Base-by-base conservation (phyloP, 2,113 vertebrate genomes). In the Oncorhynchus kisutch region DNA sequence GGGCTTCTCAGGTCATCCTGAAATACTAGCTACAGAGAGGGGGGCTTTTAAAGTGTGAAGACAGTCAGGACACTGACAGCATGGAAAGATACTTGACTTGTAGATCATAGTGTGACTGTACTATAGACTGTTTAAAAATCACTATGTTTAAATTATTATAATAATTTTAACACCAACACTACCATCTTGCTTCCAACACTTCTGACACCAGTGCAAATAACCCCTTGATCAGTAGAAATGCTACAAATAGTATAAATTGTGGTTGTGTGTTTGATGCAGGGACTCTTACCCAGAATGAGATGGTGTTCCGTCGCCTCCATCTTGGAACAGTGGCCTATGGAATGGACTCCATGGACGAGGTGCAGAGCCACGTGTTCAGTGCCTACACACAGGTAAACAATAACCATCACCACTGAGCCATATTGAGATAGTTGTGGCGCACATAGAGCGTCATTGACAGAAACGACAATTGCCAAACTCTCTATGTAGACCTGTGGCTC, bases 331-430 rank as follows among this genome's bases (percentile, higher is more conserved):
- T 99, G 73, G 96, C 98, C 0, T 99, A 98, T 0, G 97, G 97
- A 22, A 94, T 98, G 80, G 98, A 99, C 91, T 99, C 98, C 0
- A 99, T 99, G 97, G 98, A 99, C 12, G 98, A 99, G 91, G 98
- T 99, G 0, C 97, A 99, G 82, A 98, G 98, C 85, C 97, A 98
- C 69, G 96, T 99, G 49, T 99, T 99, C 84, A 99, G 96, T 9
- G 93, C 97, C 31, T 99, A 99, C 81, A 98, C 97, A 0, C 98
- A 98, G 96, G 98, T 99, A 91, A 85, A 18, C 20, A 70, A 13
- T 12, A 13, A 54, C 16, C 51, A 11, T 45, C 9, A 11, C 39
- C 39, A 45, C 7, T 9, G 39, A 45, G 39, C 39, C 39, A 45
- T 45, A 45, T 45, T 11, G 39, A 11, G 9, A 12, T 45, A 45